These are phyloP conservation scores for Chlorospingus semifuscus DNA, from an alignment of 2,797 vertebrate genomes.

Conservation along the genomic window DNA sequence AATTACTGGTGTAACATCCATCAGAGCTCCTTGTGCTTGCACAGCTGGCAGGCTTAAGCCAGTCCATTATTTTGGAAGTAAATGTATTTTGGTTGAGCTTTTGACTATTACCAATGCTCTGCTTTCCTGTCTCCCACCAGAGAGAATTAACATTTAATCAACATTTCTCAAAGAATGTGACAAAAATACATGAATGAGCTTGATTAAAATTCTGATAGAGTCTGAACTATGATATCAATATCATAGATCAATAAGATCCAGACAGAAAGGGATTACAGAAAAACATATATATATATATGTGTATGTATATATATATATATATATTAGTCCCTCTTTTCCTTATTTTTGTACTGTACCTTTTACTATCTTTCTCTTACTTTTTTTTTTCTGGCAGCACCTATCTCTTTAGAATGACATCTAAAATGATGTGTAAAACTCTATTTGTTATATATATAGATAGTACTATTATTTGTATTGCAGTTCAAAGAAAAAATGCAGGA, in stretches of 20 bases:
- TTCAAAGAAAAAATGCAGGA: not conserved
- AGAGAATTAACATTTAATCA: not conserved
- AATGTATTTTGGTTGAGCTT: not conserved
- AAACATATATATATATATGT: not conserved
- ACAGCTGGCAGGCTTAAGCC: not conserved
- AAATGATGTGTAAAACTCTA: not conserved
- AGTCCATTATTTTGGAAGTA: not conserved
- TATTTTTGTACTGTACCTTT: not conserved
- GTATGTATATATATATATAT: rapidly evolving
- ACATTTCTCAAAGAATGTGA: not conserved
- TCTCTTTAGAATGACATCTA: not conserved
- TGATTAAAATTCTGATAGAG: not conserved
- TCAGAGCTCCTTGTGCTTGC: not conserved
- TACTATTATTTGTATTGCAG: not conserved
- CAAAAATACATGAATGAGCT: not conserved
- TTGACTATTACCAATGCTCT: not conserved
- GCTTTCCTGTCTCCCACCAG: not conserved
- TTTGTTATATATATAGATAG: not conserved
- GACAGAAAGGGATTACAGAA: not conserved
- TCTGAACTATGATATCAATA: not conserved
- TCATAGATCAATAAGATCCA: not conserved
- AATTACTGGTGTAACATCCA: not conserved
- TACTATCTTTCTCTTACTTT: not conserved
- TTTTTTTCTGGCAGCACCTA: not conserved
- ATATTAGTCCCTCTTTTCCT: not conserved